Evolutionary conservation across 2,888 invertebrate species (phyloP).

Genomic region (Beris chalybata): DNA sequence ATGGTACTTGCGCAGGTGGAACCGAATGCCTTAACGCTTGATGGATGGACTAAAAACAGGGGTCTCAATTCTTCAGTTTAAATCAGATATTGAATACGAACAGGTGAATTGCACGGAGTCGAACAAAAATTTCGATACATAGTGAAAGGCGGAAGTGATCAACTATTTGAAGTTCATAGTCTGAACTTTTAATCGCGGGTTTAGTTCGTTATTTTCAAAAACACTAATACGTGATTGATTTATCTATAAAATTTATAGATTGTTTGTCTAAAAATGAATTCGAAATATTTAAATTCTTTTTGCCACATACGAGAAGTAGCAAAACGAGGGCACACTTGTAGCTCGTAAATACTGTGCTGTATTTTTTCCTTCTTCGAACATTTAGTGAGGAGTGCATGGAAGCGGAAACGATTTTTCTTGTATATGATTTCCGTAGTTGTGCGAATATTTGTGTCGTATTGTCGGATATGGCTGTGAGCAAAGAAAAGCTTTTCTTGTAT

Average conservation of each 20-base stretch:
- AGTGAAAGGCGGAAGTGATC: background rate
- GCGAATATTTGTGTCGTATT: background rate
- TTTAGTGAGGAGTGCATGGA: constrained; percentile 20
- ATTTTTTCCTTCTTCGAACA: background rate
- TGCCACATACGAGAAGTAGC: background rate
- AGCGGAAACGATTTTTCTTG: constrained; percentile 26
- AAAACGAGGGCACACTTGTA: background rate
- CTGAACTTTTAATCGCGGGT: no score
- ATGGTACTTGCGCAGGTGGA: constrained; percentile 27
- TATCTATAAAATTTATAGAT: no score
- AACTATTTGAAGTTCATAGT: no score
- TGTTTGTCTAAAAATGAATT: no score
- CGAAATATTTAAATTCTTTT: background rate
- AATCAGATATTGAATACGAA: constrained; percentile 1
- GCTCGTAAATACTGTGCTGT: background rate
- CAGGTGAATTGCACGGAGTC: constrained; percentile 15
- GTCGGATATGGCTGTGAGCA: background rate
- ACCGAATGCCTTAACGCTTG: constrained; percentile 6
- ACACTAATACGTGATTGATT: no score
- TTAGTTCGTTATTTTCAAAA: no score
- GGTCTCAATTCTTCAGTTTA: constrained; percentile 16
- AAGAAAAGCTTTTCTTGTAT: background rate
- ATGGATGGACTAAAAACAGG: constrained; percentile 4
- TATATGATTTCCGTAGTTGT: constrained; percentile 18
- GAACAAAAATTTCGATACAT: background rate